Conservation (phyloP, 2,797 vertebrate species). For the Anas acuta region DNA sequence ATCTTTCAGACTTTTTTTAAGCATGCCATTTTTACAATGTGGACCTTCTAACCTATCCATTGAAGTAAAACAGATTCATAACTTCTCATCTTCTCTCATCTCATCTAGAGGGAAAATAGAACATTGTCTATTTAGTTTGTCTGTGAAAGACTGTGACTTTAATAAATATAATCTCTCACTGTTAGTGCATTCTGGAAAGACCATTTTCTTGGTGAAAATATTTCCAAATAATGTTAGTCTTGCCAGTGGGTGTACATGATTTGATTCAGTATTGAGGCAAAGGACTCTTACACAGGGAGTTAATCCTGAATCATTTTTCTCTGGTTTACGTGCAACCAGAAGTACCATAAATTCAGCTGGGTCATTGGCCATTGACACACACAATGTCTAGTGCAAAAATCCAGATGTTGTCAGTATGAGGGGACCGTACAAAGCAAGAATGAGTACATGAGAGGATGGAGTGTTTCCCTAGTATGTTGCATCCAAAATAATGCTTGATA, state of each 20-base stretch:
- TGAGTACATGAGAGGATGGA: not conserved
- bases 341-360: fast-evolving
- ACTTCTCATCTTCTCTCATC: not conserved
- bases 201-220: not conserved
- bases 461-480: not conserved
- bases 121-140: not conserved
- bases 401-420: fast-evolving
- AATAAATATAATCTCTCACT: not conserved
- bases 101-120: not conserved
- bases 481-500: not conserved
- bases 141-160: not conserved
- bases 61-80: not conserved
- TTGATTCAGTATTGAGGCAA: not conserved
- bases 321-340: not conserved
- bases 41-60: not conserved
- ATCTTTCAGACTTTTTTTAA: not conserved
- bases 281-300: fast-evolving
- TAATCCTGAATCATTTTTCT: not conserved
- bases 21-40: not conserved
- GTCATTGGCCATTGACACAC: fast-evolving
- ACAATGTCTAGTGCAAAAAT: not conserved
- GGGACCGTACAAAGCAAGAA: not conserved
- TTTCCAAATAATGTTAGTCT: not conserved
- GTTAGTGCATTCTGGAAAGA: not conserved
- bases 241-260: fast-evolving